Evolutionary conservation across 1,140 invertebrate genomes (phyloP), one percentile per base, ranked within the genome.

Genomic region (Diorhabda elongata): DNA sequence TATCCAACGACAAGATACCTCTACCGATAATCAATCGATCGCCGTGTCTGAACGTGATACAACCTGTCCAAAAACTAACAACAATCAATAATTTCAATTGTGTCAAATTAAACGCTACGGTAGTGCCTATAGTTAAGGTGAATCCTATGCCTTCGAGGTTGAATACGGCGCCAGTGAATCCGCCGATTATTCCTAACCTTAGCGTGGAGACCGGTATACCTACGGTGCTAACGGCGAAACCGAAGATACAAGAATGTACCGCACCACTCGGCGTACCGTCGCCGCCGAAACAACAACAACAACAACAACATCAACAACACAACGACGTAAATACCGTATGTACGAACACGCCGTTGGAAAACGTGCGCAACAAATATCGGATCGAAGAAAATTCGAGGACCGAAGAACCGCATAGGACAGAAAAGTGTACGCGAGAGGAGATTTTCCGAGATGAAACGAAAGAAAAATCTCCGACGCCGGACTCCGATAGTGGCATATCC

Each of bases 71-170:
- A 66, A 78, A 79, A 61, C 66, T 77, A 6, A 71, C 77, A 57
- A 74, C 73, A 57, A 47, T 75, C 57, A 81, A 81, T 68, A 80
- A 78, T 66, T 81, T 78, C 69, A 78, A 78, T 68, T 79, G 77
- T 68, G 75, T 81, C 61, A 81, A 81, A 73, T 71, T 81, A 61
- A 81, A 80, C 64, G 75, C 79, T 63, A 76, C 78, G 69, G 76
- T 81, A 74, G 78, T 80, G 77, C 79, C 79, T 76, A 78, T 80
- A 71, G 78, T 80, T 42, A 80, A 79, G 71, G 66, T 80, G 62
- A 80, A 79, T 69, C 70, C 76, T 47, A 67, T 80, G 73, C 78
- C 79, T 73, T 73, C 77, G 60, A 74, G 74, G 70, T 62, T 78
- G 66, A 77, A 75, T 72, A 74, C 72, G 44, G 71, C 76, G 43